Conservation (phyloP, 2,888 invertebrate species). For the Ctena decussata region DNA sequence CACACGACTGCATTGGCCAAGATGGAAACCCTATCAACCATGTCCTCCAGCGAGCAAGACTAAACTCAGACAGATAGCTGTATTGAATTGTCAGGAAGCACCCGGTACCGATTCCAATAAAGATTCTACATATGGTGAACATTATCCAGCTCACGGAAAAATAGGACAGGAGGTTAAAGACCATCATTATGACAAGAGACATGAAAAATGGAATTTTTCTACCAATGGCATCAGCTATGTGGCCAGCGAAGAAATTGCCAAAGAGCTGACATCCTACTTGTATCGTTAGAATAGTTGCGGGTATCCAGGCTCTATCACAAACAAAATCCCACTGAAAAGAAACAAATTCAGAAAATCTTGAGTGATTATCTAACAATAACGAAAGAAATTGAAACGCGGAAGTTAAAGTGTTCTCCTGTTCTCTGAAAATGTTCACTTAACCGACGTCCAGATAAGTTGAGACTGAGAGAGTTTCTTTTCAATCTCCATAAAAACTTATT, state of each 20-base stretch:
- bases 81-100: slow-evolving; percentile 46
- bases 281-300: slow-evolving; percentile 42
- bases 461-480: no score
- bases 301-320: slow-evolving; percentile 48
- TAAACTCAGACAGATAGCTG: slow-evolving; percentile 42
- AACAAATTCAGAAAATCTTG: no score
- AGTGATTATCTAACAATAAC: no score
- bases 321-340: slow-evolving; percentile 48
- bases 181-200: slow-evolving; percentile 29
- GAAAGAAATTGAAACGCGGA: no score
- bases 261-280: slow-evolving; percentile 46
- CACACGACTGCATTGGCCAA: slow-evolving; percentile 44
- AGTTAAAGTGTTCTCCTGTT: no score
- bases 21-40: slow-evolving; percentile 58
- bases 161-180: slow-evolving; percentile 20
- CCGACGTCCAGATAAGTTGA: no score
- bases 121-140: slow-evolving; percentile 37
- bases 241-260: slow-evolving; percentile 46
- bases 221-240: slow-evolving; percentile 43
- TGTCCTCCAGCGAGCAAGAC: slow-evolving; percentile 34
- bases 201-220: slow-evolving; percentile 43
- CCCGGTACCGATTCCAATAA: slow-evolving; percentile 35
- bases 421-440: no score
- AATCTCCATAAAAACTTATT: no score
- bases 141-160: slow-evolving; percentile 44